phyloP scores from a whole-genome alignment of 2,797 vertebrate species.

The Prunella strophiata region DNA sequence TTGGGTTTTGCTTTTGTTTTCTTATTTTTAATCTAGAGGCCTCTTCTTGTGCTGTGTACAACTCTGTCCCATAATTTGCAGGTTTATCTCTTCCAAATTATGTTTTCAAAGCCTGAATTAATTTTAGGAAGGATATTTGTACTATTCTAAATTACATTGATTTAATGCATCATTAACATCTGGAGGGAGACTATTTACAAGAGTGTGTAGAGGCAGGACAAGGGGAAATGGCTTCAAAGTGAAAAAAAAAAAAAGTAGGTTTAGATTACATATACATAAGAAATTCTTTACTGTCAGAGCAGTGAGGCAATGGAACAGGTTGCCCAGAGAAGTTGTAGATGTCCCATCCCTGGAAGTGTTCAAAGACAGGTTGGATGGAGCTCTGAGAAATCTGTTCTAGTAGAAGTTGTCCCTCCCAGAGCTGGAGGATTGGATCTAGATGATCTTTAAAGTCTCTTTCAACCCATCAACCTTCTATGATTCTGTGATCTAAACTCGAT shows the following conservation, averaged over 20 bases:
- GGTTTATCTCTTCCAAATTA: neutral
- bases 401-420: neutral
- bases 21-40: neutral
- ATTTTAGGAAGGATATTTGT: neutral
- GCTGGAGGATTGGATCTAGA: neutral
- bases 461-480: neutral
- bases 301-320: neutral
- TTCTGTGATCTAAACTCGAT: neutral
- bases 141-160: neutral
- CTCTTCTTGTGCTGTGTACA: neutral
- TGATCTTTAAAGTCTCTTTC: neutral
- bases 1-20: neutral
- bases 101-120: neutral
- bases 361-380: neutral
- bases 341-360: neutral
- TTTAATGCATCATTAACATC: neutral
- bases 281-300: neutral
- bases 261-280: neutral
- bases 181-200: neutral
- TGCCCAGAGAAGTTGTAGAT: neutral
- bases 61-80: neutral
- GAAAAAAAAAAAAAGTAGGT: neutral
- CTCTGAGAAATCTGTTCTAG: neutral
- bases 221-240: neutral
- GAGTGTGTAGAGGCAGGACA: neutral